phyloP scores from a whole-genome alignment of 1,140 invertebrate species.

The Leptinotarsa defecta region DNA sequence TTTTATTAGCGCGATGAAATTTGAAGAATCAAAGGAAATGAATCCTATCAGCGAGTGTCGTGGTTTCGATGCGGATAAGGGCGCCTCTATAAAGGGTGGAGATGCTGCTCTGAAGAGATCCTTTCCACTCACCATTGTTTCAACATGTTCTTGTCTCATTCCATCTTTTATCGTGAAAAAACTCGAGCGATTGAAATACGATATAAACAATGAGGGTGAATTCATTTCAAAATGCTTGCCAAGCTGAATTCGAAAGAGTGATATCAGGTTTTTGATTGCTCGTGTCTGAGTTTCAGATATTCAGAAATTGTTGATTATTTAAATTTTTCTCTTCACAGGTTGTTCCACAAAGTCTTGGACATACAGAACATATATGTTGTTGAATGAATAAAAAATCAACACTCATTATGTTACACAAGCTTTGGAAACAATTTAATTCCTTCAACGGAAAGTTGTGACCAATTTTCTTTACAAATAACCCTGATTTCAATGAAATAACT shows the following conservation, averaged over 20 bases:
- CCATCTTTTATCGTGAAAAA: conserved; percentile 44
- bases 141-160: conserved; percentile 48
- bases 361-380: no score
- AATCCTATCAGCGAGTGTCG: conserved; percentile 35
- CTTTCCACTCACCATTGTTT: conserved; percentile 46
- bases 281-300: neutral
- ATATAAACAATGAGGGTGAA: conserved; percentile 42
- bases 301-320: no score
- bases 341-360: no score
- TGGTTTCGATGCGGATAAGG: conserved; percentile 35
- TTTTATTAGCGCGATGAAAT: conserved; percentile 26
- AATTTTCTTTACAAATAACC: no score
- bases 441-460: no score
- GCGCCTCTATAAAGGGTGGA: conserved; percentile 37
- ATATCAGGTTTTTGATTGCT: neutral
- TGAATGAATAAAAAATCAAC: no score
- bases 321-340: no score
- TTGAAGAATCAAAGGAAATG: conserved; percentile 35
- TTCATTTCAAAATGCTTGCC: conserved; percentile 32
- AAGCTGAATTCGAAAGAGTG: conserved; percentile 2
- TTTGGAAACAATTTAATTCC: no score
- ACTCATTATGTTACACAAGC: no score
- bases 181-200: conserved; percentile 44
- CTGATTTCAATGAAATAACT: no score
- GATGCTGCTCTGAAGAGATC: conserved; percentile 40